phyloP scores from a whole-genome alignment of 2,797 vertebrate genomes.

The Benthosema pterotum region DNA sequence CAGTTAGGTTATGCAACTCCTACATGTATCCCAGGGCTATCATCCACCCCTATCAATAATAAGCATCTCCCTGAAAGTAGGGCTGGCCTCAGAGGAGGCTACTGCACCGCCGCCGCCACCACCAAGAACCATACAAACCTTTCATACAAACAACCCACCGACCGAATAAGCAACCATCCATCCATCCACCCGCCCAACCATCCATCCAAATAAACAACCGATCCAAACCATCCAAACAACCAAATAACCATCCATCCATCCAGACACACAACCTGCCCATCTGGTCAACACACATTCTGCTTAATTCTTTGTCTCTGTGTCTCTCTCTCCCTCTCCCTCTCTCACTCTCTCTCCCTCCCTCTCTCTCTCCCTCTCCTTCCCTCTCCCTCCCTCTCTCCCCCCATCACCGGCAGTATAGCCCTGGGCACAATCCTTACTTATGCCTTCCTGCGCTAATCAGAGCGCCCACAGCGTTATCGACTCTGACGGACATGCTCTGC shows the following conservation, averaged over 20 bases:
- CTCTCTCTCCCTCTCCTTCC: conserved; percentile 10
- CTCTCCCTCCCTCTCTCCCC: conserved; percentile 29
- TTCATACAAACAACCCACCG: too few species aligned
- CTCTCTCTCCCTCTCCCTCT: too few species aligned
- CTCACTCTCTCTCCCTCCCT: conserved; percentile 12
- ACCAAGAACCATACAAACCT: too few species aligned
- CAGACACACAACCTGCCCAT: too few species aligned
- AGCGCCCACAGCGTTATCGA: conserved; percentile 46
- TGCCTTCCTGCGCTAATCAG: conserved; percentile 55
- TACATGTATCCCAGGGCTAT: conserved; percentile 70
- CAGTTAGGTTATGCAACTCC: conserved; percentile 72
- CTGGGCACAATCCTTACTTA: conserved; percentile 45
- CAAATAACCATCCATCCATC: too few species aligned
- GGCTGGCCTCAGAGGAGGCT: conserved; percentile 70
- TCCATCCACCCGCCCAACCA: too few species aligned
- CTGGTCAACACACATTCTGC: conserved; percentile 48
- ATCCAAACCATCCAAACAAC: too few species aligned
- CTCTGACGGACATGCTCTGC: conserved; percentile 35
- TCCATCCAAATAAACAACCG: too few species aligned
- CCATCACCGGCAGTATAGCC: conserved; percentile 43
- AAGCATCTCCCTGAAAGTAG: conserved; percentile 72
- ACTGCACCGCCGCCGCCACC: conserved; percentile 49
- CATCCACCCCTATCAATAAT: conserved; percentile 81
- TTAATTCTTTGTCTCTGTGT: conserved; percentile 28
- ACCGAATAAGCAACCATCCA: too few species aligned